Conservation (phyloP, 2,888 invertebrate genomes). For the Stenoptilia bipunctidactyla region DNA sequence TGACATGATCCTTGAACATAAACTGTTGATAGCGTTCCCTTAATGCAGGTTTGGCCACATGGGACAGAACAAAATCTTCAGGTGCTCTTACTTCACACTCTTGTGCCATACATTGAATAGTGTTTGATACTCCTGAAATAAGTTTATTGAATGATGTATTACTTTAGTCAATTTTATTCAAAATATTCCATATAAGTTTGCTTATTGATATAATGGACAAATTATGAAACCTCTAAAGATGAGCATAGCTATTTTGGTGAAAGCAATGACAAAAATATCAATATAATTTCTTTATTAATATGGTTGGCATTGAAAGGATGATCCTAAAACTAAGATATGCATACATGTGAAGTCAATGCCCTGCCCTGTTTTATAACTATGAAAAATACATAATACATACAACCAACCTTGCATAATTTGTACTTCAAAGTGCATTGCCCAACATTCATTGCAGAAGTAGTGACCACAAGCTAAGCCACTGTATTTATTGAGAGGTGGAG, state of each 20-base stretch:
- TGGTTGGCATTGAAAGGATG: too few relatives aligned
- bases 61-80: conserved; percentile 93
- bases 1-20: conserved; percentile 96
- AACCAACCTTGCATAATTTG: conserved; percentile 89
- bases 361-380: neutral
- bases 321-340: too few relatives aligned
- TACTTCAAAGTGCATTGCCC: conserved; percentile 96
- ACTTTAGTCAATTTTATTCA: too few relatives aligned
- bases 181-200: too few relatives aligned
- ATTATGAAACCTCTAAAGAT: too few relatives aligned
- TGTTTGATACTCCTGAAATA: conserved; percentile 76
- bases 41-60: conserved; percentile 85
- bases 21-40: conserved; percentile 96
- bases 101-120: conserved; percentile 97
- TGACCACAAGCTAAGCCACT: conserved; percentile 90
- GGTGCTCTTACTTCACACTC: conserved; percentile 95
- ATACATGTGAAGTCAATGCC: too few relatives aligned
- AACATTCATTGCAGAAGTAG: conserved; percentile 95
- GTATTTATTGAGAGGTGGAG: conserved; percentile 78
- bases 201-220: too few relatives aligned
- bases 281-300: too few relatives aligned
- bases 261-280: too few relatives aligned
- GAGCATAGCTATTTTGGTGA: too few relatives aligned
- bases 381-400: conserved; percentile 1
- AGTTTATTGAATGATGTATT: neutral